phyloP scores from a whole-genome alignment of 2,797 vertebrate species.

The Psittacula derbiana region DNA sequence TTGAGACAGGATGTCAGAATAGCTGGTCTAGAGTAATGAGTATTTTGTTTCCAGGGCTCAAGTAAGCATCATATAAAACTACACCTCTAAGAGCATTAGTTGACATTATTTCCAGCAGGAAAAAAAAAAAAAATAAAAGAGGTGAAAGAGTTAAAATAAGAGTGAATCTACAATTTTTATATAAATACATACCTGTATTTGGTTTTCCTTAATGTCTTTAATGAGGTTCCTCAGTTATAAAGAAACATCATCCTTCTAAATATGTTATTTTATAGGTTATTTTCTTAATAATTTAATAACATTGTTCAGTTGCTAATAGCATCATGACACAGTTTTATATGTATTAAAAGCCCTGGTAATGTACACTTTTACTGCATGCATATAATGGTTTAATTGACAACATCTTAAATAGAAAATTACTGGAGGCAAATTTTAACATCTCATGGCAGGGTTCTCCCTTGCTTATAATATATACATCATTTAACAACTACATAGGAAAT shows the following conservation, averaged over 20 bases:
- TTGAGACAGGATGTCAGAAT: not conserved
- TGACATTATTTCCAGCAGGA: not conserved
- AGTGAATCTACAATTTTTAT: not conserved
- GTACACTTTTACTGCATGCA: not conserved
- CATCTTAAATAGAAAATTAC: conserved; percentile 18
- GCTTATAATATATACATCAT: not conserved
- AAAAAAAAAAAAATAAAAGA: not conserved
- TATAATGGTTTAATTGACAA: not conserved
- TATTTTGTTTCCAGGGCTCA: not conserved
- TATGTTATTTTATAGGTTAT: not conserved
- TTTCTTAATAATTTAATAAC: not conserved
- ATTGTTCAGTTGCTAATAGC: not conserved
- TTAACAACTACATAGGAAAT: not conserved
- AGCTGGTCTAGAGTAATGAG: not conserved
- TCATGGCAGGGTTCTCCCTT: not conserved
- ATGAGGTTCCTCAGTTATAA: not conserved
- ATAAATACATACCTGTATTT: not conserved
- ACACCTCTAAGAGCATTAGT: not conserved
- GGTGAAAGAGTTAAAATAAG: not conserved
- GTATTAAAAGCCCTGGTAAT: not conserved
- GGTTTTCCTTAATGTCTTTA: not conserved
- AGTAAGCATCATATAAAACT: not conserved
- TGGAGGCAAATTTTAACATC: conserved; percentile 8
- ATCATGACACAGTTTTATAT: not conserved
- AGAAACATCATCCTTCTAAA: not conserved